Evolutionary conservation across 2,113 vertebrate genomes (phyloP).

Genomic region (Syngnathus typhle): DNA sequence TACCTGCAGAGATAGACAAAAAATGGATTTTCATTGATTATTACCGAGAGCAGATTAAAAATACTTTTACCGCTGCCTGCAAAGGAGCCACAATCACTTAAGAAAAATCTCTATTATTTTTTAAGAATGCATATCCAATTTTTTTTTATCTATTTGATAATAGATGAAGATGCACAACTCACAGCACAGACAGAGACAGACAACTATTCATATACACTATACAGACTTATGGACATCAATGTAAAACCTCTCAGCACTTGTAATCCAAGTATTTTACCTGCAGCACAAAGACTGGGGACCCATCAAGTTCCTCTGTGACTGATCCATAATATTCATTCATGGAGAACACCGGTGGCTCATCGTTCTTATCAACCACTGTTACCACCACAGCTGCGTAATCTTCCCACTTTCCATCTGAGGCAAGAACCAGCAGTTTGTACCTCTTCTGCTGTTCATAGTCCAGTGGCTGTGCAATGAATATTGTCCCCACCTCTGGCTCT

Average conservation of each 20-base stretch:
- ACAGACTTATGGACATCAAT: too few relatives aligned
- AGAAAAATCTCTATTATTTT: background rate
- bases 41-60: slow-evolving; percentile 35
- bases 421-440: slow-evolving; percentile 79
- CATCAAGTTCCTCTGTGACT: slow-evolving; percentile 80
- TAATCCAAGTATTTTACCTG: slow-evolving; percentile 65
- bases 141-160: too few relatives aligned
- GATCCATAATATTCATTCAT: slow-evolving; percentile 84
- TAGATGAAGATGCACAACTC: background rate
- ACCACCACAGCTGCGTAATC: slow-evolving; percentile 78
- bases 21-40: slow-evolving; percentile 35
- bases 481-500: slow-evolving; percentile 81
- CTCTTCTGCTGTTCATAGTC: slow-evolving; percentile 81
- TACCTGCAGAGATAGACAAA: slow-evolving; percentile 70
- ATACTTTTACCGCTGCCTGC: slow-evolving; percentile 30
- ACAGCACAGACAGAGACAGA: background rate
- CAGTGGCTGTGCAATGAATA: slow-evolving; percentile 79
- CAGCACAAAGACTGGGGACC: slow-evolving; percentile 80
- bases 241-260: background rate
- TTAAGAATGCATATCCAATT: slow-evolving; percentile 27
- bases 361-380: slow-evolving; percentile 82
- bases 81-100: slow-evolving; percentile 17
- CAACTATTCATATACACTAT: background rate
- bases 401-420: slow-evolving; percentile 87
- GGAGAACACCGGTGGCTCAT: slow-evolving; percentile 83